Evolutionary conservation across 92 coral and sea anemone genomes (phyloP).

Genomic region (Epizoanthus illoricatus): DNA sequence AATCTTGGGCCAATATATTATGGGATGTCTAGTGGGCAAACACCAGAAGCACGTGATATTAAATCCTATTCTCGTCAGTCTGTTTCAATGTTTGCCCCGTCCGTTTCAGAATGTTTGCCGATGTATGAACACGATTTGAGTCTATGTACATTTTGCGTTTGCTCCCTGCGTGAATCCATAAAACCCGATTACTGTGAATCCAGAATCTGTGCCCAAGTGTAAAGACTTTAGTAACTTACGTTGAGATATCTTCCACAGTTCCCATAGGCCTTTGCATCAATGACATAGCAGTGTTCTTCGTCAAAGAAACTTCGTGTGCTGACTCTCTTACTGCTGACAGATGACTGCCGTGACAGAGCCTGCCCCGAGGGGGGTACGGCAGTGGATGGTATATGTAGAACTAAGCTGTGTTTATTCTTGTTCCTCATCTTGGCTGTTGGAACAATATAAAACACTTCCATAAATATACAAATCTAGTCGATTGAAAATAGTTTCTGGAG

Average conservation of each 20-base stretch:
- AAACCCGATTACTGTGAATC: too few relatives aligned
- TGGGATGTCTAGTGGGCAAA: too few relatives aligned
- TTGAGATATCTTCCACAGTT: conserved; percentile 98
- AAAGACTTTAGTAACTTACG: conserved; percentile 50
- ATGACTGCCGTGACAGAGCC: conserved; percentile 65
- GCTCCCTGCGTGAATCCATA: too few relatives aligned
- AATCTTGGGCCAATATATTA: too few relatives aligned
- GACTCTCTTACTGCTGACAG: conserved; percentile 67
- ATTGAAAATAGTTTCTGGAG: too few relatives aligned
- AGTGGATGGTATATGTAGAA: background rate
- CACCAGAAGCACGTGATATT: too few relatives aligned
- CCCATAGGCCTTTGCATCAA: conserved; percentile 98
- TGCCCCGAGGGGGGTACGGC: conserved; percentile 24
- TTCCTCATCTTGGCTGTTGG: conserved; percentile 30
- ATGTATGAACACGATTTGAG: too few relatives aligned
- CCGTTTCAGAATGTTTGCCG: too few relatives aligned
- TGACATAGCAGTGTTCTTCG: conserved; percentile 98
- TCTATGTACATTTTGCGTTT: too few relatives aligned
- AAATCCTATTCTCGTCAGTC: too few relatives aligned
- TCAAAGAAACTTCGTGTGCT: conserved; percentile 82
- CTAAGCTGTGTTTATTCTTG: conserved; percentile 9
- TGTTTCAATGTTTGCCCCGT: too few relatives aligned
- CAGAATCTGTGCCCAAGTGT: background rate
- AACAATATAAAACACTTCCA: background rate
- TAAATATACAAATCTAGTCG: too few relatives aligned